Percentiles rank a stretch among this genome's conserved stretches.
Conservation (phyloP, 2,888 invertebrate genomes). For the Tridacna gigas region DNA sequence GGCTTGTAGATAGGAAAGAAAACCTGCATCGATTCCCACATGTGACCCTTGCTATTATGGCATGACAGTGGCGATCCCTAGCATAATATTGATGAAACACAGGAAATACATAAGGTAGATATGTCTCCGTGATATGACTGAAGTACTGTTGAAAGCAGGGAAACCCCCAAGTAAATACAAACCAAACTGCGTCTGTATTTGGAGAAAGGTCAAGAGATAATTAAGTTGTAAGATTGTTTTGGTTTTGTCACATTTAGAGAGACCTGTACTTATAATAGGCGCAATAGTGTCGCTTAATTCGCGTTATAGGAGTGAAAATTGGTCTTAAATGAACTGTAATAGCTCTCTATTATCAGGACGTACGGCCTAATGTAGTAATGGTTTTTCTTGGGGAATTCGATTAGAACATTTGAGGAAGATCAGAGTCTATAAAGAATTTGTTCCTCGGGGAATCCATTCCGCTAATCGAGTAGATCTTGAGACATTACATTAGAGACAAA, state of each 20-base stretch:
- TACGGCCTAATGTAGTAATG: conserved; percentile 2
- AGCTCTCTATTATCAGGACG: conserved; percentile 29
- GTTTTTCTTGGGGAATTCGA: conserved; percentile 20
- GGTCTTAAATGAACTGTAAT: conserved; percentile 48
- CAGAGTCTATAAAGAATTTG: background rate
- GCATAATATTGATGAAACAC: too few species aligned
- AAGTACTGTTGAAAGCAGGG: too few species aligned
- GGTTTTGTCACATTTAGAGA: conserved; percentile 34
- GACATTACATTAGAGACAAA: conserved; percentile 15
- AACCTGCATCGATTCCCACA: too few species aligned
- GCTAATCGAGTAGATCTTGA: conserved; percentile 24
- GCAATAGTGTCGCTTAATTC: conserved; percentile 9
- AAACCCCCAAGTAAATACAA: too few species aligned
- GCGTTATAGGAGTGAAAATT: conserved; percentile 37
- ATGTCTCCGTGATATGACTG: too few species aligned
- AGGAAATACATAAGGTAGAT: too few species aligned
- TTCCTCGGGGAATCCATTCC: background rate
- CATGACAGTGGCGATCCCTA: too few species aligned
- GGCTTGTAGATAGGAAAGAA: too few species aligned
- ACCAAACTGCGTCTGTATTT: too few species aligned
- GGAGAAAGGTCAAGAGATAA: conserved; percentile 24
- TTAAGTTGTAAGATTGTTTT: conserved; percentile 43
- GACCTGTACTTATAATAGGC: conserved; percentile 36
- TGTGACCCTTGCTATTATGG: too few species aligned
- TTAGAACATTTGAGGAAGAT: conserved; percentile 1